Conservation (phyloP, 30 jellyfish, hydroid and myxozoan species). For the Cassiopea andromeda region DNA sequence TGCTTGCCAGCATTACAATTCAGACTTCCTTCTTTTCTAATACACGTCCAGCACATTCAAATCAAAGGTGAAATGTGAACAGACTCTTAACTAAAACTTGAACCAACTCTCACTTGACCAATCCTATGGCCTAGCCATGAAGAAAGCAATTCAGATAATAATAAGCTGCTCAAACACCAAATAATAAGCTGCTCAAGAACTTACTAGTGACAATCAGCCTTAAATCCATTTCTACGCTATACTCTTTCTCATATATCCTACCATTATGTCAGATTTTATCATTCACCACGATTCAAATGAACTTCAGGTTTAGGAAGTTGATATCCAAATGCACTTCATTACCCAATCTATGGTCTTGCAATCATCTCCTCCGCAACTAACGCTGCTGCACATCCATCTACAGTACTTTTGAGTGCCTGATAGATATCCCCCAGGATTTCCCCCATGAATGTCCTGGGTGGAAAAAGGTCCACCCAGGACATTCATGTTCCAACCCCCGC, state of each 20-base stretch:
- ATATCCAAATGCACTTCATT: neutral
- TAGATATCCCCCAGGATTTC: too few relatives aligned
- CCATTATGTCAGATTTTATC: neutral
- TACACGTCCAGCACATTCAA: too few relatives aligned
- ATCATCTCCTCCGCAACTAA: neutral
- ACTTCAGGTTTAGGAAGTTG: neutral
- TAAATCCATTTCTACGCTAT: slow-evolving; percentile 1
- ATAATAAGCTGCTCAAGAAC: neutral
- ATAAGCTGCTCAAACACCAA: neutral
- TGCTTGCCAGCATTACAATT: too few relatives aligned
- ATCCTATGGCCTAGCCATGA: neutral
- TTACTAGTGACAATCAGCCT: slow-evolving; percentile 21
- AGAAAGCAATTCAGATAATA: neutral
- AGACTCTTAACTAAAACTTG: too few relatives aligned
- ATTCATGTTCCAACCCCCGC: too few relatives aligned
- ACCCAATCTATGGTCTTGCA: neutral
- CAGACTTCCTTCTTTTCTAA: too few relatives aligned
- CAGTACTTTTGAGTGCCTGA: too few relatives aligned
- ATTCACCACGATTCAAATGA: too few relatives aligned
- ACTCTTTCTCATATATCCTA: neutral
- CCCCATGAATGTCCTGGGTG: too few relatives aligned
- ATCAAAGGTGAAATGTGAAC: too few relatives aligned
- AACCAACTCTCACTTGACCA: neutral
- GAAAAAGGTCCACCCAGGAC: too few relatives aligned
- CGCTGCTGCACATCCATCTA: too few relatives aligned